Conservation (phyloP, 2,113 vertebrate species). For the Oceanites oceanicus region DNA sequence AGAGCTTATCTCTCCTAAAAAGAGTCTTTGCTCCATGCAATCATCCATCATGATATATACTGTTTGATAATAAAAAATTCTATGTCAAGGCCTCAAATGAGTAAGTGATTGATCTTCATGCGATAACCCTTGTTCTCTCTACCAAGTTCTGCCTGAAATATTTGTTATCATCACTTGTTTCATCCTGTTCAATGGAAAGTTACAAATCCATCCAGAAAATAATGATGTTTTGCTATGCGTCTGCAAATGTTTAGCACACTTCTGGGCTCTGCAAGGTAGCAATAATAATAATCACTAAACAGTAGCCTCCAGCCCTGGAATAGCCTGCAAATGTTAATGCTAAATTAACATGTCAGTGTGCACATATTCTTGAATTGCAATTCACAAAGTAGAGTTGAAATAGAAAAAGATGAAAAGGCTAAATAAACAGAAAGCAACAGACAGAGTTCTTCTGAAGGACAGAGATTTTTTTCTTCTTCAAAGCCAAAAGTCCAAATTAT, state of each 20-base stretch:
- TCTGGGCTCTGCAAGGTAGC: neutral
- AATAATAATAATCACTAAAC: neutral
- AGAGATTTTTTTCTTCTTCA: neutral
- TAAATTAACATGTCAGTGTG: neutral
- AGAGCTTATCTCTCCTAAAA: neutral
- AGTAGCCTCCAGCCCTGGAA: neutral
- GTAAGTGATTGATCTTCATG: neutral
- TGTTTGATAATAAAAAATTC: neutral
- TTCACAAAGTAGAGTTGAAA: neutral
- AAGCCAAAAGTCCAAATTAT: neutral
- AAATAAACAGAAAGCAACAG: neutral
- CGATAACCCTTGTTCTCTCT: neutral
- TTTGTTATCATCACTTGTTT: neutral
- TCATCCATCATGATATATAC: neutral
- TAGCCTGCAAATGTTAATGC: neutral
- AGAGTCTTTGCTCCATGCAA: neutral
- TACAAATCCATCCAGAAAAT: neutral
- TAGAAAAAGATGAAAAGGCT: neutral
- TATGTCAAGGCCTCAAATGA: neutral
- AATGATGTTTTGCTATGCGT: neutral
- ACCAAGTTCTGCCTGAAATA: neutral
- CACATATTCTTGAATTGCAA: neutral
- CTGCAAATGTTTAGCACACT: neutral
- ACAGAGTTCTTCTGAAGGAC: neutral
- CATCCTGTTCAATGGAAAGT: neutral